Base-by-base conservation (phyloP, 2,888 invertebrate species). In the Blastobasis lacticolella region DNA sequence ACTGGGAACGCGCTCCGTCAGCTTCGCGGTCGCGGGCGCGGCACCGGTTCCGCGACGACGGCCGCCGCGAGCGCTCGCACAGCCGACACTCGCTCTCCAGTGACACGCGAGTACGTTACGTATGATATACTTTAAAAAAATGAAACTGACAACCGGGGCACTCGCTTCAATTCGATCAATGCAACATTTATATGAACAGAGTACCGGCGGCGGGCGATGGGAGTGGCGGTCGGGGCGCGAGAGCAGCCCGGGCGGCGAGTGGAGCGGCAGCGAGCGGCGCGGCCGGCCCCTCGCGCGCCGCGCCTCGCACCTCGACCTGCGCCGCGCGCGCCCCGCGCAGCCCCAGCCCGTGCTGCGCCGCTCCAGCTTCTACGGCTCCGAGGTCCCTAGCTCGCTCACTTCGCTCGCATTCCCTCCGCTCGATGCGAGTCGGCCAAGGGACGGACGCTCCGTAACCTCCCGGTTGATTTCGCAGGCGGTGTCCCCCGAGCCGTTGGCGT, bases 81-180 rank as follows among this genome's bases (percentile, higher is more conserved):
- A 92, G 92, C 69, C 78, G 92, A 53, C 91, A 91, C 59, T 92
- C 92, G 2, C 84, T 92, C 56, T 91, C 91, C 49, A 92, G 92
- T 64, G 92, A 93, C 67, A 91, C 92, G 4, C 90, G 92, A 72
- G 93, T 92, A 75, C 71, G 73, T 67, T 10, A 46, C n/a, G 42
- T 45, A 49, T 43, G 45, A 38, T 23, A 23, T 23, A 23, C 23
- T 23, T 23, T 2, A 23, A 23, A 23, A 23, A 23, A 23, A 1
- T 1, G 23, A 23, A 23, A 23, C 23, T 1, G 23, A 23, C 23
- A 2, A 23, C 1, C 1, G 3, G 23, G 23, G 23, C 23, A 23
- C 23, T 23, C 23, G 23, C 23, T 23, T 23, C 23, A 23, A 23
- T 23, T 23, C 23, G 23, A 2, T 23, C 23, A 23, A 23, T 23